Evolutionary conservation across 2,797 vertebrate species (phyloP).

Genomic region (Anabas testudineus): DNA sequence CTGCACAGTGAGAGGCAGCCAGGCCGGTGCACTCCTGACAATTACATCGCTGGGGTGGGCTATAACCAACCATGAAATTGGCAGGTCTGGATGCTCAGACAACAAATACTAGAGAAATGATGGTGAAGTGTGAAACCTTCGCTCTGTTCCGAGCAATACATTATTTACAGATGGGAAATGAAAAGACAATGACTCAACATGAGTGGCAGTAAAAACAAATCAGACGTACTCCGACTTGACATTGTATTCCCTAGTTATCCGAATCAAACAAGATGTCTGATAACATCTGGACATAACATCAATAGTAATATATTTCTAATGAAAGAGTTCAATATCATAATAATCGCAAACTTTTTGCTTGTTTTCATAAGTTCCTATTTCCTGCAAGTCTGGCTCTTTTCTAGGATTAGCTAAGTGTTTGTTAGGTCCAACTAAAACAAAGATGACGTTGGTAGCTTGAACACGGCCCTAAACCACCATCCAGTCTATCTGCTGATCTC

Average conservation of each 20-base stretch:
- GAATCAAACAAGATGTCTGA: constrained; percentile 51
- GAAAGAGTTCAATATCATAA: constrained; percentile 66
- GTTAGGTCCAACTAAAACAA: constrained; percentile 84
- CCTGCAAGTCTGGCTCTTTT: constrained; percentile 78
- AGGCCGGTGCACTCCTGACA: constrained; percentile 36
- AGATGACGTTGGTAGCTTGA: constrained; percentile 71
- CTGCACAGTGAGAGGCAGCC: constrained; percentile 38
- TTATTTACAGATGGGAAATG: constrained; percentile 8
- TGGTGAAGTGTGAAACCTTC: constrained; percentile 50
- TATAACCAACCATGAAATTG: constrained; percentile 64
- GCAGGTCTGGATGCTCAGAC: constrained; percentile 34
- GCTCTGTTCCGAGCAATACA: not conserved
- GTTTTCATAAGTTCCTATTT: constrained; percentile 79
- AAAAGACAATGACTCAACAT: not conserved
- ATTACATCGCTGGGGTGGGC: constrained; percentile 47
- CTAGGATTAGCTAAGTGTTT: constrained; percentile 76
- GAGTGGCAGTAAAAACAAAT: constrained; percentile 1
- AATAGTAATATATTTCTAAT: constrained; percentile 69
- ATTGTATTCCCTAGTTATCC: constrained; percentile 17
- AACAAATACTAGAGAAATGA: constrained; percentile 39
- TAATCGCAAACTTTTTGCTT: constrained; percentile 64
- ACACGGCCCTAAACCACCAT: constrained; percentile 68
- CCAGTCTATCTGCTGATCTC: constrained; percentile 80
- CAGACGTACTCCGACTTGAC: not conserved
- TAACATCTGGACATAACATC: constrained; percentile 66